phyloP scores from a whole-genome alignment of 2,113 vertebrate genomes.

The Tetraodon nigroviridis region DNA sequence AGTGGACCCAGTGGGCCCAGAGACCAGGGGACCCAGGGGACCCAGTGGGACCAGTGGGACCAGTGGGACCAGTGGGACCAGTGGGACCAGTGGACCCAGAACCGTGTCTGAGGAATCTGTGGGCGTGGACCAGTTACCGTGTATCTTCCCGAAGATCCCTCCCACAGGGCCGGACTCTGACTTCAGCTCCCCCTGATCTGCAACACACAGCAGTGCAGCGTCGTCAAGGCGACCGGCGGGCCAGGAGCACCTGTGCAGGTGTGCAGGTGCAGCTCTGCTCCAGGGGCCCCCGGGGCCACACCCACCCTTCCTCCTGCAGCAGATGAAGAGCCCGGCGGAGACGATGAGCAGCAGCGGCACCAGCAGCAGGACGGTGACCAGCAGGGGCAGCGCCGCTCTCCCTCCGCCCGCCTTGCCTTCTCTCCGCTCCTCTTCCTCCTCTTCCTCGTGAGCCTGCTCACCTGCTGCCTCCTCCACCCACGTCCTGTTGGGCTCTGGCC shows the following conservation, averaged over 20 bases:
- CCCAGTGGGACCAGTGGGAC: too few species aligned
- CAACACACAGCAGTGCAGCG: slow-evolving; percentile 25
- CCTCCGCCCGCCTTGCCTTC: slow-evolving; percentile 54
- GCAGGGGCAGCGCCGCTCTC: slow-evolving; percentile 75
- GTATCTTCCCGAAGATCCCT: slow-evolving; percentile 88
- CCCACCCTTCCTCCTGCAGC: slow-evolving; percentile 84
- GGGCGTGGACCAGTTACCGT: slow-evolving; percentile 70
- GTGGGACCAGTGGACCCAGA: too few species aligned
- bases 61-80: too few species aligned
- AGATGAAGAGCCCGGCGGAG: slow-evolving; percentile 80
- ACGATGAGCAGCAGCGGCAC: slow-evolving; percentile 83
- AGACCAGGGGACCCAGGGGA: too few species aligned
- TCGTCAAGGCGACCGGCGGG: neutral
- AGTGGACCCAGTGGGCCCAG: too few species aligned
- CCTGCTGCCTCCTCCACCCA: slow-evolving; percentile 36
- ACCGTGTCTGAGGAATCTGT: too few species aligned
- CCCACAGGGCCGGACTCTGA: slow-evolving; percentile 78
- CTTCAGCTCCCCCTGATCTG: slow-evolving; percentile 84
- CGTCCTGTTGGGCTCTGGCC: slow-evolving; percentile 70
- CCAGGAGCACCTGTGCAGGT: too few species aligned
- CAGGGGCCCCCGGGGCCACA: too few species aligned
- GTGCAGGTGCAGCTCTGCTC: too few species aligned
- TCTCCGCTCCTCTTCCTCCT: slow-evolving; percentile 65
- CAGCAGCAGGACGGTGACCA: slow-evolving; percentile 87
- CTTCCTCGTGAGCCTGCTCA: neutral